Percentiles rank a stretch among this genome's conserved stretches.
phyloP scores from a whole-genome alignment of 2,888 invertebrate genomes.

The Seira musarum region DNA sequence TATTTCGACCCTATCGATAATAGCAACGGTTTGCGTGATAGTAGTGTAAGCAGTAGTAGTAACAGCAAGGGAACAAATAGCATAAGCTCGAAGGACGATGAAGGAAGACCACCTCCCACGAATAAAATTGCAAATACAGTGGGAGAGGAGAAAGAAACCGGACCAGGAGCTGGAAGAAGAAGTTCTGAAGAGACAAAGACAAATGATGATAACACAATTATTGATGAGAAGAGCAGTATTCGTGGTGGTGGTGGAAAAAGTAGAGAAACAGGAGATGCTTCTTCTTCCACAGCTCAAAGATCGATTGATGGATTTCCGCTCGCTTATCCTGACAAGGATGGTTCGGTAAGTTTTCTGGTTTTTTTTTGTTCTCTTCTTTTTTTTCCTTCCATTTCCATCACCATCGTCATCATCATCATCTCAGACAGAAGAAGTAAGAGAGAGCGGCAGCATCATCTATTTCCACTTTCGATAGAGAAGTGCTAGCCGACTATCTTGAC shows the following conservation, averaged over 20 bases:
- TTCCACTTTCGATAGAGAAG: background rate
- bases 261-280: constrained; percentile 48
- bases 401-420: background rate
- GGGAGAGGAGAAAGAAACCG: constrained; percentile 52
- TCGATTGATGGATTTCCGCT: constrained; percentile 70
- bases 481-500: constrained; percentile 31
- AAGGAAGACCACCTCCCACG: constrained; percentile 51
- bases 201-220: constrained; percentile 70
- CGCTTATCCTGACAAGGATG: constrained; percentile 61
- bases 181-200: constrained; percentile 67
- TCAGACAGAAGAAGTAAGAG: too few species aligned
- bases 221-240: constrained; percentile 66
- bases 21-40: constrained; percentile 35
- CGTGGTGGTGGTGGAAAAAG: constrained; percentile 31
- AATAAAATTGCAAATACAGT: constrained; percentile 35
- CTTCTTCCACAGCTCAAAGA: constrained; percentile 61
- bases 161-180: constrained; percentile 47
- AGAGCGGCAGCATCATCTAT: background rate
- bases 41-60: constrained; percentile 44
- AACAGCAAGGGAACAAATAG: constrained; percentile 54
- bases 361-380: background rate
- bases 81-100: constrained; percentile 40
- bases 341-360: constrained; percentile 25
- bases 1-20: constrained; percentile 63
- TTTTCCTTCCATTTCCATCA: background rate